A percentile compares a stretch with the other conserved stretches of the same genome.
Evolutionary conservation across 2,888 invertebrate species (phyloP).

Genomic region (Itoplectis maculator): DNA sequence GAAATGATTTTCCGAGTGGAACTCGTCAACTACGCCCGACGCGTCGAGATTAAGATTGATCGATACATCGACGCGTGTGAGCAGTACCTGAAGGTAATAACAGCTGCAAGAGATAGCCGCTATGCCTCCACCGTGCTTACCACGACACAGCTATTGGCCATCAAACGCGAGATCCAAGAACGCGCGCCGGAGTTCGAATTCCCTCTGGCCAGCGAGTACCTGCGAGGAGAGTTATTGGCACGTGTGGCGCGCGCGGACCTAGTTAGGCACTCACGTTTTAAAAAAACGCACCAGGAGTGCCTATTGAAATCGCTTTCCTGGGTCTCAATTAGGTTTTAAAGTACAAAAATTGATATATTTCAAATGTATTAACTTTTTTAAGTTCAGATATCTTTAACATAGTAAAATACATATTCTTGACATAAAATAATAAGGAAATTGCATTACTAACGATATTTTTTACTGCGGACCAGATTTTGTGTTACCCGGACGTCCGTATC

Average conservation of each 20-base stretch:
- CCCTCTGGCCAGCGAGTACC: background rate
- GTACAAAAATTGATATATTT: no score
- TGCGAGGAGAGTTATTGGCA: background rate
- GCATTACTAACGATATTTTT: no score
- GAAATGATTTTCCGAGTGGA: slow-evolving; percentile 8
- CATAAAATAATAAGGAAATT: no score
- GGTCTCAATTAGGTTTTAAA: no score
- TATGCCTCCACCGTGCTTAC: slow-evolving; percentile 2
- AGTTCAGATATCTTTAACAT: no score
- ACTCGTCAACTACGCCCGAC: slow-evolving; percentile 7
- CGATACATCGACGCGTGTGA: slow-evolving; percentile 9
- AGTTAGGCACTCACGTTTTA: no score
- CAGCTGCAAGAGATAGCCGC: background rate
- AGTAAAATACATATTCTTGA: no score
- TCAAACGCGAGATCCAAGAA: slow-evolving; percentile 2
- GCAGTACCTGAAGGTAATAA: slow-evolving; percentile 3
- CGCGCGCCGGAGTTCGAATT: slow-evolving; percentile 19
- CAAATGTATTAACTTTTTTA: no score
- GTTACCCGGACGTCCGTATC: no score
- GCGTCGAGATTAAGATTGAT: background rate
- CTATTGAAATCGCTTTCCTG: no score
- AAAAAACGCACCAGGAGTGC: no score
- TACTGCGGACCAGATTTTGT: no score
- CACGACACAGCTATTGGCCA: background rate
- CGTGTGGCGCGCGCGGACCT: background rate